A percentile compares a stretch with the other conserved stretches of the same genome.
phyloP scores from a whole-genome alignment of 2,888 invertebrate genomes.

The Drosophila barbarae region DNA sequence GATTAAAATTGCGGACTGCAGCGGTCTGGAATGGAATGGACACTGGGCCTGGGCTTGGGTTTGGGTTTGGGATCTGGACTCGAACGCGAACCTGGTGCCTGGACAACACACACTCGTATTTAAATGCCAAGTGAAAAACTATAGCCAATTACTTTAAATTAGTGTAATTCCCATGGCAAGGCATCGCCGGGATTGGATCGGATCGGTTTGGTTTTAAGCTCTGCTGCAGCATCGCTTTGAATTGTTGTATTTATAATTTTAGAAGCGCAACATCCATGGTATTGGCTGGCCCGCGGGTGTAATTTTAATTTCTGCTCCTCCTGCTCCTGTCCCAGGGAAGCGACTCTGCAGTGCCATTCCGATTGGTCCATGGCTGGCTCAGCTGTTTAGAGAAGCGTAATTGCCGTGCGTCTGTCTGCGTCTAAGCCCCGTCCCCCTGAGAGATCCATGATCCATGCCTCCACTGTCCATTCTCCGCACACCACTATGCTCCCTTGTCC shows the following conservation, averaged over 20 bases:
- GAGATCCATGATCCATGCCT: slow-evolving; percentile 9
- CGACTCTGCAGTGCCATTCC: slow-evolving; percentile 8
- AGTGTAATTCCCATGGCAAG: slow-evolving; percentile 78
- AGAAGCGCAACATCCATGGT: slow-evolving; percentile 22
- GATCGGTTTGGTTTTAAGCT: slow-evolving; percentile 22
- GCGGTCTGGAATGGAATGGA: slow-evolving; percentile 22
- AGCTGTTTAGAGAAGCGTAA: slow-evolving; percentile 69
- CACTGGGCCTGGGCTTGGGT: slow-evolving; percentile 5
- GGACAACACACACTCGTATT: slow-evolving; percentile 63
- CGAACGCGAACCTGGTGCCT: slow-evolving; percentile 10
- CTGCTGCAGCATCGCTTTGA: slow-evolving; percentile 24
- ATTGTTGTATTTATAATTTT: slow-evolving; percentile 48
- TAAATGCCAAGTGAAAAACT: slow-evolving; percentile 77
- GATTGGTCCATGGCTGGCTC: slow-evolving; percentile 42
- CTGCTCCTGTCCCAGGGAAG: slow-evolving; percentile 1
- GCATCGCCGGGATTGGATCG: slow-evolving; percentile 46
- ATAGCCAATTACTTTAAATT: slow-evolving; percentile 79
- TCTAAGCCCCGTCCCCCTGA: slow-evolving; percentile 41
- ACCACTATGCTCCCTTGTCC: too few species aligned
- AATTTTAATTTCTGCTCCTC: slow-evolving; percentile 74
- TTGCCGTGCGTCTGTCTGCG: slow-evolving; percentile 50
- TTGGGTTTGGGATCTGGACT: slow-evolving; percentile 3
- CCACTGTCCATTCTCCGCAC: not conserved
- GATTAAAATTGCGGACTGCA: slow-evolving; percentile 77
- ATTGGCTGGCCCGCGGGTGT: slow-evolving; percentile 71